A percentile compares a stretch with the other conserved stretches of the same genome.
Conservation (phyloP, 2,797 vertebrate genomes). For the Oreonectes daqikongensis region DNA sequence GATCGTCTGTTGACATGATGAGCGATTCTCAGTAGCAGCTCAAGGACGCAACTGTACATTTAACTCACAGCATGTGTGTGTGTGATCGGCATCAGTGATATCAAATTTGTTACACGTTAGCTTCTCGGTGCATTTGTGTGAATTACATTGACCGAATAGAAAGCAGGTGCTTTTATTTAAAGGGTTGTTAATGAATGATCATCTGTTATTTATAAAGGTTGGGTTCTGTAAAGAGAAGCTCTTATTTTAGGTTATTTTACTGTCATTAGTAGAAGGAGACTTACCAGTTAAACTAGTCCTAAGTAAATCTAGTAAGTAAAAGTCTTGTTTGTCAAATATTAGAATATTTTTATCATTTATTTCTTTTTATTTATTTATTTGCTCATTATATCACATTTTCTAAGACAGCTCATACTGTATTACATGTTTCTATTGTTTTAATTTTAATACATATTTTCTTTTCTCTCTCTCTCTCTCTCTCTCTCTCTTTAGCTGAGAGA, state of each 20-base stretch:
- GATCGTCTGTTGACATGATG: conserved; percentile 24
- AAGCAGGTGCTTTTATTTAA: conserved; percentile 31
- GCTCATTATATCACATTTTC: neutral
- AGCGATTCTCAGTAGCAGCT: neutral
- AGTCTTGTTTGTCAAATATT: too few relatives aligned
- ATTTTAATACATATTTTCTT: neutral
- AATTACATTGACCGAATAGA: neutral
- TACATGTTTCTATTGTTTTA: too few relatives aligned
- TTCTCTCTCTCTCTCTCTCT: neutral
- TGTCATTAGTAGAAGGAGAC: too few relatives aligned
- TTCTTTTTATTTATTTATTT: too few relatives aligned
- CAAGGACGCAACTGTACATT: conserved; percentile 23
- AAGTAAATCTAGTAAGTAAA: too few relatives aligned
- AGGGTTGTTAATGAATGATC: neutral
- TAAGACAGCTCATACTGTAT: neutral
- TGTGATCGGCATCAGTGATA: conserved; percentile 21
- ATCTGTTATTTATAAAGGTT: neutral
- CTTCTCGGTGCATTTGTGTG: neutral
- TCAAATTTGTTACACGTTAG: conserved; percentile 17
- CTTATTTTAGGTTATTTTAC: neutral
- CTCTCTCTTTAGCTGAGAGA: conserved; percentile 55
- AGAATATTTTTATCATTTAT: too few relatives aligned
- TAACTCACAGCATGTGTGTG: conserved; percentile 22
- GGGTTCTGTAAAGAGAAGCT: neutral
- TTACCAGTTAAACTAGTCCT: too few relatives aligned